Percentiles rank a stretch among this genome's conserved stretches.
Conservation (phyloP, 2,113 vertebrate genomes). For the Pelecanoides urinatrix region DNA sequence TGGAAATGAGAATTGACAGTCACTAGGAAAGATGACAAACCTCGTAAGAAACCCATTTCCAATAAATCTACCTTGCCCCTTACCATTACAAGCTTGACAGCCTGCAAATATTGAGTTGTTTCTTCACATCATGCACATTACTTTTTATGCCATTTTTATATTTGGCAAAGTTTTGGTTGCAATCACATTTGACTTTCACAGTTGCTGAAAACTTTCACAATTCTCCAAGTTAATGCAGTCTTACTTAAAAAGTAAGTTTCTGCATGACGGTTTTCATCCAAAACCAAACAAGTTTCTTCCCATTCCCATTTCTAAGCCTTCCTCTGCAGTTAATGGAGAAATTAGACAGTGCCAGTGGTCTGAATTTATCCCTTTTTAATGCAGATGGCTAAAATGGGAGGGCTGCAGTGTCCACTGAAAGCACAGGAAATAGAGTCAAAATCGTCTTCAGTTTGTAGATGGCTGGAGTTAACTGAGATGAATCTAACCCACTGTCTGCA, state of each 20-base stretch:
- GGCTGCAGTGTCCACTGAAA: neutral
- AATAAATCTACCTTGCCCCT: neutral
- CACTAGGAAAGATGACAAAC: conserved; percentile 55
- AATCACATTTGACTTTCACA: neutral
- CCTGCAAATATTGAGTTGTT: neutral
- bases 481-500: neutral
- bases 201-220: neutral
- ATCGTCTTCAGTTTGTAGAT: neutral
- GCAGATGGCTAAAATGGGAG: neutral
- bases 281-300: neutral
- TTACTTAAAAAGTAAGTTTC: neutral
- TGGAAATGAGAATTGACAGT: conserved; percentile 45
- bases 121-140: neutral
- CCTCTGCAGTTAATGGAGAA: neutral
- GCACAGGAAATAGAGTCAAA: neutral
- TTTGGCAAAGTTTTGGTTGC: neutral
- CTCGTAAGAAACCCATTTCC: neutral
- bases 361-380: neutral
- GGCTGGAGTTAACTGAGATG: neutral
- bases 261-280: neutral
- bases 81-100: conserved; percentile 1
- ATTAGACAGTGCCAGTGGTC: no score
- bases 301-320: neutral
- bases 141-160: neutral
- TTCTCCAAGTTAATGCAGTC: neutral